Base-by-base conservation (phyloP, 1,140 invertebrate genomes). In the Orussus abietinus region DNA sequence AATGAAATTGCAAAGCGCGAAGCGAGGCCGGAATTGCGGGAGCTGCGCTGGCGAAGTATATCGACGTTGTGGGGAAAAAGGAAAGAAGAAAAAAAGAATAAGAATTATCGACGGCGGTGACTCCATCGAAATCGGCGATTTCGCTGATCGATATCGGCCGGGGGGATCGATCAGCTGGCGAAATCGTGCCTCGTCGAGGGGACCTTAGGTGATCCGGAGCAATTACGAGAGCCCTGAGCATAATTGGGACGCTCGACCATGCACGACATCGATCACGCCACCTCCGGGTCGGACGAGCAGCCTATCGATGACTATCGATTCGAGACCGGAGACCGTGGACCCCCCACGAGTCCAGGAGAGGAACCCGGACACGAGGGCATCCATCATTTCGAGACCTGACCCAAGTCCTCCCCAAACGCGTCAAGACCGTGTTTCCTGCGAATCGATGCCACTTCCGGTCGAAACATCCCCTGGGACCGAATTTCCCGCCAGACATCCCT, bases 231-330 rank as follows among this genome's bases (percentile, higher is more conserved):
- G 42, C 28, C 51, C 57, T 57, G 42, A 58, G 55, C 54, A 57
- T 63, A 64, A 62, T 65, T 65, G 62, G 59, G 59, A 64, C 51
- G 55, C 53, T 53, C 56, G 55, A 50, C 57, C 51, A 55, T 58
- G 57, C 55, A 53, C 57, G 57, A 60, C 57, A 61, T 57, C 63
- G 53, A 65, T 65, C 59, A 61, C 59, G 42, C 55, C 53, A 45
- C 53, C 42, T 39, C 15, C 50, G 42, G 52, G 55, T 59, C 55
- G 47, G 59, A 52, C 48, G 52, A 55, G 47, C 41, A 51, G 51
- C n/a, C 54, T 59, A 56, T 64, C 62, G 59, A 58, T 64, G 59
- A 60, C 59, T 62, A 62, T 62, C 57, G 62, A 57, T 59, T 55
- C 53, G 35, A 25, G 19, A 45, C 35, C 37, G 26, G 32, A 38